These are phyloP conservation scores for Orthonyx spaldingii DNA, from an alignment of 2,113 vertebrate genomes.

Conservation along the genomic window DNA sequence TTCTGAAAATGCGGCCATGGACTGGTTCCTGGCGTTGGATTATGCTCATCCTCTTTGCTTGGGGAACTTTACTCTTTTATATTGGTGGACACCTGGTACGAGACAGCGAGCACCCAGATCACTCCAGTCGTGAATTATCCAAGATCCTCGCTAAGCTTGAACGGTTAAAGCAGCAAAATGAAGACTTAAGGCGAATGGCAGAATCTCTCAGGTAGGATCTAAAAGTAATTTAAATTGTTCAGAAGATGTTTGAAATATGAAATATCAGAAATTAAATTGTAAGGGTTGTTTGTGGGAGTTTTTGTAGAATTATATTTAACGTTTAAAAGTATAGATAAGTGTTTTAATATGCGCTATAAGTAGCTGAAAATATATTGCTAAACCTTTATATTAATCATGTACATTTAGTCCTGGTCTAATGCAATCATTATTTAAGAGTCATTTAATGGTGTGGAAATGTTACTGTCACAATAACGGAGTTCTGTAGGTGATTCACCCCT, in stretches of 20 bases:
- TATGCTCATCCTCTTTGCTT: slow-evolving; percentile 97
- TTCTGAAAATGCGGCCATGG: slow-evolving; percentile 96
- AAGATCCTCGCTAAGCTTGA: slow-evolving; percentile 98
- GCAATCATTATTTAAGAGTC: not conserved
- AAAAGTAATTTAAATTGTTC: not conserved
- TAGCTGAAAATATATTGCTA: not conserved
- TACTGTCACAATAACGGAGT: not conserved
- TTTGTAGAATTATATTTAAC: not conserved
- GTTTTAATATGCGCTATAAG: not conserved
- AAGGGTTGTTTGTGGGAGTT: not conserved
- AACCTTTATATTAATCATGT: not conserved
- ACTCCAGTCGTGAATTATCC: slow-evolving; percentile 94
- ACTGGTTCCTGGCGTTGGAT: slow-evolving; percentile 99
- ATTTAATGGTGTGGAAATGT: not conserved
- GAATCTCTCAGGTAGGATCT: slow-evolving; percentile 91
- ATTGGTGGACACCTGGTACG: slow-evolving; percentile 95
- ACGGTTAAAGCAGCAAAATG: slow-evolving; percentile 97
- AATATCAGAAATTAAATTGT: not conserved
- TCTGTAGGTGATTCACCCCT: not conserved
- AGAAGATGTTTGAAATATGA: not conserved
- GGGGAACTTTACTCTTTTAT: slow-evolving; percentile 97
- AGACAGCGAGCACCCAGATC: slow-evolving; percentile 93
- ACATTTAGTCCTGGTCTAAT: not conserved
- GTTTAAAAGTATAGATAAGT: not conserved
- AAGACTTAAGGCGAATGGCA: slow-evolving; percentile 95